Evolutionary conservation across 2,888 invertebrate genomes (phyloP).

Genomic region (Luperina nickerlii): DNA sequence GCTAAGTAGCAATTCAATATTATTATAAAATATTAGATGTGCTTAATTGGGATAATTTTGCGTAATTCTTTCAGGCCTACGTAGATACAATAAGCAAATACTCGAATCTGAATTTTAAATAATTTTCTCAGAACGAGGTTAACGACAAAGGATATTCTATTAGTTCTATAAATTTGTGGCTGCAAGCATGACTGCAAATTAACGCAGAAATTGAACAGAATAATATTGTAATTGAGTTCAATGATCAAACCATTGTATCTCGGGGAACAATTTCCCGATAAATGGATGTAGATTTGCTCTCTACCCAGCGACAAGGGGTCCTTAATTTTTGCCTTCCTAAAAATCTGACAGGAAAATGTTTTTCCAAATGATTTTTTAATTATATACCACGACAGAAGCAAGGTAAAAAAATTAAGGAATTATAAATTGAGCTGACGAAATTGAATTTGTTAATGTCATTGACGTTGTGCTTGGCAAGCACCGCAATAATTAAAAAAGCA

Average conservation of each 20-base stretch:
- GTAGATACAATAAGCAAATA: not conserved
- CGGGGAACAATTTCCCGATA: slow-evolving; percentile 9
- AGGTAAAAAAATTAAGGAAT: slow-evolving; percentile 47
- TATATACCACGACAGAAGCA: slow-evolving; percentile 14
- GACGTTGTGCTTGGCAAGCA: slow-evolving; percentile 19
- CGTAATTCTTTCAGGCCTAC: not conserved
- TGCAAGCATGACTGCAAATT: not conserved
- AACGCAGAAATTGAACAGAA: slow-evolving; percentile 2
- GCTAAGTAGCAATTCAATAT: too few species aligned
- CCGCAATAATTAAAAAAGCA: slow-evolving; percentile 1
- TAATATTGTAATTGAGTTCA: slow-evolving; percentile 21
- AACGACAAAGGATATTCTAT: not conserved
- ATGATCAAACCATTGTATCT: slow-evolving; percentile 23
- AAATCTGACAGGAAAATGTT: slow-evolving; percentile 22
- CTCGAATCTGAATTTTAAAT: not conserved
- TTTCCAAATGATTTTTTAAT: slow-evolving; percentile 21
- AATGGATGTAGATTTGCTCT: slow-evolving; percentile 10
- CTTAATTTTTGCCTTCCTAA: slow-evolving; percentile 15
- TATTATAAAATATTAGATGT: too few species aligned
- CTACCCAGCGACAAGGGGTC: not conserved
- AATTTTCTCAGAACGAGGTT: not conserved
- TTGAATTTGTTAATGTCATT: slow-evolving; percentile 39
- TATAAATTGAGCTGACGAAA: slow-evolving; percentile 42
- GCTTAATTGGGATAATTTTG: not conserved
- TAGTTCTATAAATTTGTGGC: not conserved